Evolutionary conservation across 2,113 vertebrate genomes (phyloP), one percentile per base, ranked within the genome.

Genomic region (Tautogolabrus adspersus): DNA sequence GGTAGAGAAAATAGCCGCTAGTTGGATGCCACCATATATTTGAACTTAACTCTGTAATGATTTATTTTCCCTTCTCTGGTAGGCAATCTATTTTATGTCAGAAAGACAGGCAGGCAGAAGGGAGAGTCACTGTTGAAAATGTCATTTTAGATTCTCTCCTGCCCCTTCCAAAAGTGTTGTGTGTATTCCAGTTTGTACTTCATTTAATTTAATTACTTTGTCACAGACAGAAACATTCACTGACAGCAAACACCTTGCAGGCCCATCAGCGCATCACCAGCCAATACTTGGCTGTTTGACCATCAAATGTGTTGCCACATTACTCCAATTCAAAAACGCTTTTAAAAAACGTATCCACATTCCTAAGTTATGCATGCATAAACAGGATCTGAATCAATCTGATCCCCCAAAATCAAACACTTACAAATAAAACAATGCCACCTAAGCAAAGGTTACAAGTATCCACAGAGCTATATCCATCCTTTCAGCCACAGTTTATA

Each of bases 171-270:
- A 51, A 56, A 65, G 23, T 66, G 69, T 30, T 70, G 70, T 64
- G 73, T 64, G 52, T 52, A 81, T 85, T 72, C 66, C 30, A 52
- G 19, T 80, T 72, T 80, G 68, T 58, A 51, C 63, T 80, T 80
- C 37, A 75, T 72, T 82, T 63, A 80, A 75, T 72, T 82, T 63
- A 80, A 83, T 87, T 75, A 72, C 69, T 59, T 83, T 75, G 69
- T 74, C 77, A 57, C 38, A 72, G 74, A 66, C n/a, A 64, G 71
- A 59, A 85, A 83, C 61, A 3, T 38, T 55, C 66, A 62, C 34
- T 70, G 87, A 83, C 87, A 85, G 56, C 52, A 22, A 75, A 75
- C 67, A 81, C 63, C 63, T 76, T 47, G n/a, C 13, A 23, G 60
- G 38, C 60, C 2, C 19, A n/a, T 58, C 61, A 70, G 51, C n/a